phyloP scores from a whole-genome alignment of 2,113 vertebrate species.

The Hirundichthys speculiger region DNA sequence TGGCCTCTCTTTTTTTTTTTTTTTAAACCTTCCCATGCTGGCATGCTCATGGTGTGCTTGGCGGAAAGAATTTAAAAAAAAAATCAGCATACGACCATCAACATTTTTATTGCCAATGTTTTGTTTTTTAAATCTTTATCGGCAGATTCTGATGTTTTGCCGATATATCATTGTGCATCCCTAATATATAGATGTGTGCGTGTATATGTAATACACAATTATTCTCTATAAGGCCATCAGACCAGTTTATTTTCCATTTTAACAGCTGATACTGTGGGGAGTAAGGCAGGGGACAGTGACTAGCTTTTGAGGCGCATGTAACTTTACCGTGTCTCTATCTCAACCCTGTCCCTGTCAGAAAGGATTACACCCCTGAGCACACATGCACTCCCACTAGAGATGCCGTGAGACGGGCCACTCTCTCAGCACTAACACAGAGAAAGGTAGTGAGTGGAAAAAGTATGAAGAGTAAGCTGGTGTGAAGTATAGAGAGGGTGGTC shows the following conservation, averaged over 20 bases:
- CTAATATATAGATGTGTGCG: too few species aligned
- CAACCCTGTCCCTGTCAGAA: constrained; percentile 76
- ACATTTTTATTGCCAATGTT: too few species aligned
- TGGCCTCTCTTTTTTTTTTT: too few species aligned
- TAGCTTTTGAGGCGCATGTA: constrained; percentile 53
- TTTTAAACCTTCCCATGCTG: too few species aligned
- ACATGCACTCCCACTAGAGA: constrained; percentile 58
- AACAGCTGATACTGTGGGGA: constrained; percentile 6
- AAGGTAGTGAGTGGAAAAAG: constrained; percentile 22
- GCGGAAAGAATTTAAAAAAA: too few species aligned
- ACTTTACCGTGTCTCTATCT: constrained; percentile 48
- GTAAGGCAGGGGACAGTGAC: constrained; percentile 17
- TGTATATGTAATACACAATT: too few species aligned
- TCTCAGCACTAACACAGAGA: constrained; percentile 19
- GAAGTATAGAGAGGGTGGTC: constrained; percentile 15
- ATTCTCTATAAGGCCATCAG: neutral
- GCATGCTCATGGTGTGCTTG: too few species aligned
- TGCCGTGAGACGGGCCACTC: constrained; percentile 44
- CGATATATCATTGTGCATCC: too few species aligned
- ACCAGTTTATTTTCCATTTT: neutral
- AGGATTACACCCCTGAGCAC: constrained; percentile 80
- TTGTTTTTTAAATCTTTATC: too few species aligned
- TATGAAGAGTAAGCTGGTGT: constrained; percentile 8
- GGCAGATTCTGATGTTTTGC: too few species aligned
- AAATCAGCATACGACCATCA: too few species aligned